A percentile compares a stretch with the other conserved stretches of the same genome.
Conservation (phyloP, 2,113 vertebrate species). For the Dendrocopos noguchii region DNA sequence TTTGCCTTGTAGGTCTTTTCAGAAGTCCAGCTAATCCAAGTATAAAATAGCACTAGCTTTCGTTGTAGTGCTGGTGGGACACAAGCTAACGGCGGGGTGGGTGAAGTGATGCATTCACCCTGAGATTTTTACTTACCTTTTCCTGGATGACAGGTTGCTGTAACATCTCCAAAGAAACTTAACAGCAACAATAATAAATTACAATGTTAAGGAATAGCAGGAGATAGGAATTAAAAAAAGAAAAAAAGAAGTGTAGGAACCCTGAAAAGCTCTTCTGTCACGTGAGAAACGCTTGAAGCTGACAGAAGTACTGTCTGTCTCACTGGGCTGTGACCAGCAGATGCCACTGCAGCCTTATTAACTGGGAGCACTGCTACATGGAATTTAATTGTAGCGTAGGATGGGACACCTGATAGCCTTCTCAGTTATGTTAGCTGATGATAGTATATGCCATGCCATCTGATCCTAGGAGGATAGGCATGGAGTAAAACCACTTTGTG, state of each 20-base stretch:
- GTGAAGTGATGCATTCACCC: fast-evolving
- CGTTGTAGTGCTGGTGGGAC: not conserved
- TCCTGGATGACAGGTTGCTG: not conserved
- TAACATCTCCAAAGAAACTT: not conserved
- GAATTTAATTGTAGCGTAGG: fast-evolving
- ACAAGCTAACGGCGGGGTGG: fast-evolving
- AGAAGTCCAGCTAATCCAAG: not conserved
- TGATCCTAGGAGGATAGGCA: fast-evolving
- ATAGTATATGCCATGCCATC: not conserved
- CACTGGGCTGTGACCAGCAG: slow-evolving; percentile 50
- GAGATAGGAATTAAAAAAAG: no score
- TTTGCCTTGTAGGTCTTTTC: not conserved
- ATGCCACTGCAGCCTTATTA: slow-evolving; percentile 44
- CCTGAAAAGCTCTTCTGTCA: not conserved
- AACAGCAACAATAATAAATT: not conserved
- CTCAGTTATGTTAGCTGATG: not conserved
- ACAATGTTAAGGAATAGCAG: not conserved
- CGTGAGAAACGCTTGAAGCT: fast-evolving
- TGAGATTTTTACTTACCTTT: not conserved
- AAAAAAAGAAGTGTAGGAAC: not conserved
- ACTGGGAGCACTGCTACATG: not conserved
- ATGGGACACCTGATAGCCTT: not conserved
- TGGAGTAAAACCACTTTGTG: not conserved
- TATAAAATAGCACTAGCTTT: not conserved
- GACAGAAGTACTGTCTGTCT: not conserved